Percentiles rank a stretch among this genome's conserved stretches.
These are phyloP conservation scores for Propithecus perrieri DNA, from an alignment of 2,797 vertebrate genomes.

Conservation along the genomic window DNA sequence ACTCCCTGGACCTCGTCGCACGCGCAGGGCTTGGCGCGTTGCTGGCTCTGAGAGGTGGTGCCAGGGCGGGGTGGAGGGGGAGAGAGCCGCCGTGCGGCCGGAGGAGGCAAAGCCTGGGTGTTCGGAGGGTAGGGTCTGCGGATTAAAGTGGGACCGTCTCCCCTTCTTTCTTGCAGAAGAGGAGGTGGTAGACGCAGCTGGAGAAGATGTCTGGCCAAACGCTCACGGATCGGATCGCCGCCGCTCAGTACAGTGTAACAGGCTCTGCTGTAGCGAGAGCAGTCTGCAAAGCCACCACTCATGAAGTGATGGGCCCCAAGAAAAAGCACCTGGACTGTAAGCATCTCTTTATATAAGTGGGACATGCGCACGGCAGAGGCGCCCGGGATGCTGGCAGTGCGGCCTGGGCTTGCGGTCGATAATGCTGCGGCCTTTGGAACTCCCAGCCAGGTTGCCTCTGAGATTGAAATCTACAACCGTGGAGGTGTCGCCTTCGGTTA, in stretches of 20 bases:
- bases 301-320: constrained; percentile 98
- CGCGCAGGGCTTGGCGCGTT: neutral
- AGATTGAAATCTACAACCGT: constrained; percentile 53
- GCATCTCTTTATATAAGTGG: constrained; percentile 84
- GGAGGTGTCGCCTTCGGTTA: constrained; percentile 64
- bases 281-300: constrained; percentile 98
- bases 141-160: constrained; percentile 58
- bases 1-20: neutral
- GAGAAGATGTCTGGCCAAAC: constrained; percentile 99
- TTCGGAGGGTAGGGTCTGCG: neutral
- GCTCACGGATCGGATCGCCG: constrained; percentile 99
- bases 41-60: neutral
- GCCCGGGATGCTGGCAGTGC: neutral
- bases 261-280: constrained; percentile 97
- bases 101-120: constrained; percentile 21
- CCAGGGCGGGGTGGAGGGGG: constrained; percentile 39
- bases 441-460: neutral
- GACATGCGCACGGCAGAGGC: neutral
- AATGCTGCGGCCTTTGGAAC: constrained; percentile 1
- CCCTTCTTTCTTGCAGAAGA: constrained; percentile 79
- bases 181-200: constrained; percentile 75
- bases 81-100: constrained; percentile 43
- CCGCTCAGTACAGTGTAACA: constrained; percentile 98
- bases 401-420: neutral
- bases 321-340: constrained; percentile 99